These are phyloP conservation scores for Oryctes rhinoceros DNA, from an alignment of 1,140 invertebrate genomes.

Conservation along the genomic window DNA sequence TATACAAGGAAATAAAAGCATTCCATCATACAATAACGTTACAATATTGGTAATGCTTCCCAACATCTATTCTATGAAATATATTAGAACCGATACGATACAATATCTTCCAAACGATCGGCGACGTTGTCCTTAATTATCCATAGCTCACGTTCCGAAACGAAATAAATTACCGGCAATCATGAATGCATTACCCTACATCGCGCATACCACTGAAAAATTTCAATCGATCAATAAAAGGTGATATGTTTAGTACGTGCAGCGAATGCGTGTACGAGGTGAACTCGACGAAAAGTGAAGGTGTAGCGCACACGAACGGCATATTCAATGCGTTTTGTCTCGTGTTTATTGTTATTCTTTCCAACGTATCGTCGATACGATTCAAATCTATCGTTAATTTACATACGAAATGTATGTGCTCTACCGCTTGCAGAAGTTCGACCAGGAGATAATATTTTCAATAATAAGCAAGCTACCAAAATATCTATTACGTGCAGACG, in stretches of 20 bases:
- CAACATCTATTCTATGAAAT: too few relatives aligned
- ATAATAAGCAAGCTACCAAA: too few relatives aligned
- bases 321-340: background rate
- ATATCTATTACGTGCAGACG: background rate
- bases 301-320: background rate
- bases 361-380: background rate
- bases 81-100: too few relatives aligned
- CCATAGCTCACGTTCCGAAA: too few relatives aligned
- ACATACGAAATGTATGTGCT: background rate
- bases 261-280: too few relatives aligned
- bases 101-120: too few relatives aligned
- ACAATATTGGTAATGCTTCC: too few relatives aligned
- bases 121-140: too few relatives aligned
- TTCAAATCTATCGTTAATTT: conserved; percentile 16
- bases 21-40: too few relatives aligned
- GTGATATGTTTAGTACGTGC: background rate
- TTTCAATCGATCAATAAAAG: background rate
- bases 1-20: too few relatives aligned
- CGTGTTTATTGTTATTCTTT: conserved; percentile 9
- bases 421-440: too few relatives aligned
- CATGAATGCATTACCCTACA: background rate
- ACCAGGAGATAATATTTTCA: too few relatives aligned
- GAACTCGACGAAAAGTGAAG: background rate
- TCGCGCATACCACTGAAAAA: background rate
- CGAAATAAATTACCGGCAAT: background rate